A percentile compares a stretch with the other conserved stretches of the same genome.
phyloP scores from a whole-genome alignment of 2,113 vertebrate genomes.

The Cottus gobio region DNA sequence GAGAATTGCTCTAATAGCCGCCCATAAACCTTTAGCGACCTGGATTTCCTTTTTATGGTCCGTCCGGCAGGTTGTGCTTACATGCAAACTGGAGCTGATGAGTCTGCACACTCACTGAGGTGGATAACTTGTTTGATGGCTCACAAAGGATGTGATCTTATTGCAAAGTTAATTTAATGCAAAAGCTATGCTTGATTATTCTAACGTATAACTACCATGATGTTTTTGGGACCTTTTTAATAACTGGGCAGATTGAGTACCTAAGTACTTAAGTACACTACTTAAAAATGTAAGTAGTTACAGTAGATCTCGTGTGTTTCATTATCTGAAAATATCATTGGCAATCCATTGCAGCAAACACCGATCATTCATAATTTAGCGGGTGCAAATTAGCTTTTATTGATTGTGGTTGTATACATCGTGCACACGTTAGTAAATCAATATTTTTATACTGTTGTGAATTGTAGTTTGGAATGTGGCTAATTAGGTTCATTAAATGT shows the following conservation, averaged over 20 bases:
- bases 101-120: slow-evolving; percentile 29
- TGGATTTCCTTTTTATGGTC: slow-evolving; percentile 5
- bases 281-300: neutral
- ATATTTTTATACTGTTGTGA: slow-evolving; percentile 53
- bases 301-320: slow-evolving; percentile 7
- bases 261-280: neutral
- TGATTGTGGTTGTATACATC: slow-evolving; percentile 58
- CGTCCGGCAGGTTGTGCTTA: slow-evolving; percentile 21
- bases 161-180: slow-evolving; percentile 15
- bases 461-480: slow-evolving; percentile 39
- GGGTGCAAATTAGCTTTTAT: slow-evolving; percentile 55
- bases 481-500: slow-evolving; percentile 70
- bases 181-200: neutral
- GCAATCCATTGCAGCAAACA: slow-evolving; percentile 7
- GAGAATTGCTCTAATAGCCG: slow-evolving; percentile 38
- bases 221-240: neutral
- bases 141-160: slow-evolving; percentile 15
- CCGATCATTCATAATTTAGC: slow-evolving; percentile 62
- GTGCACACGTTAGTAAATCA: slow-evolving; percentile 49
- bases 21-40: neutral
- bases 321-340: slow-evolving; percentile 14
- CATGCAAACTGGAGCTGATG: slow-evolving; percentile 38
- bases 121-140: slow-evolving; percentile 11
- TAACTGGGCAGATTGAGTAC: neutral
- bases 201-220: neutral